Conservation (phyloP, 2,113 vertebrate genomes). For the Heterotilapia buettikoferi region DNA sequence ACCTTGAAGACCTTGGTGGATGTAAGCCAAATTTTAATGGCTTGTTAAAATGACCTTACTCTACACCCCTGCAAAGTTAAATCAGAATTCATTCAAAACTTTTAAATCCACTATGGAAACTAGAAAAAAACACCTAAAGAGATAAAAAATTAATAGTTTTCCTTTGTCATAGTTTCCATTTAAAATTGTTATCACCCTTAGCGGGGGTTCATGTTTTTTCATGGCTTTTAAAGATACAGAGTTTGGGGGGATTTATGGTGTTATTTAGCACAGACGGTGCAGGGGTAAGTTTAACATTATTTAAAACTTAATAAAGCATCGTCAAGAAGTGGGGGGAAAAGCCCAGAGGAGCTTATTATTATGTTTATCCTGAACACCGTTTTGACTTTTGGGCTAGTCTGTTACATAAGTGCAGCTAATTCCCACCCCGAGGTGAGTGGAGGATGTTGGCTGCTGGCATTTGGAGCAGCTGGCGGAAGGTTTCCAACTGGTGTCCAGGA, state of each 20-base stretch:
- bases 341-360: neutral
- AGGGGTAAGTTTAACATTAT: neutral
- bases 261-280: neutral
- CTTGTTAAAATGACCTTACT: neutral
- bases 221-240: neutral
- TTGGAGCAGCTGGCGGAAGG: neutral
- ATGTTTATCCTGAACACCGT: neutral
- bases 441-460: neutral
- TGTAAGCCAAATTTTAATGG: neutral
- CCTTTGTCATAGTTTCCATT: neutral
- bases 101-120: neutral
- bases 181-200: neutral
- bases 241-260: neutral
- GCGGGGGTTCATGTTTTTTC: neutral
- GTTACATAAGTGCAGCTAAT: conserved; percentile 28
- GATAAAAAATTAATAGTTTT: neutral
- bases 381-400: neutral
- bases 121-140: neutral
- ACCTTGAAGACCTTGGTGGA: neutral
- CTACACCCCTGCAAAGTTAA: neutral
- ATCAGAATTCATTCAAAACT: neutral
- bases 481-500: conserved; percentile 41
- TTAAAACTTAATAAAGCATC: neutral
- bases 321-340: neutral
- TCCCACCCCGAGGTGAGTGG: conserved; percentile 23